Evolutionary conservation across 2,797 vertebrate genomes (phyloP), one percentile per base, ranked within the genome.

Genomic region (Spondyliosoma cantharus): DNA sequence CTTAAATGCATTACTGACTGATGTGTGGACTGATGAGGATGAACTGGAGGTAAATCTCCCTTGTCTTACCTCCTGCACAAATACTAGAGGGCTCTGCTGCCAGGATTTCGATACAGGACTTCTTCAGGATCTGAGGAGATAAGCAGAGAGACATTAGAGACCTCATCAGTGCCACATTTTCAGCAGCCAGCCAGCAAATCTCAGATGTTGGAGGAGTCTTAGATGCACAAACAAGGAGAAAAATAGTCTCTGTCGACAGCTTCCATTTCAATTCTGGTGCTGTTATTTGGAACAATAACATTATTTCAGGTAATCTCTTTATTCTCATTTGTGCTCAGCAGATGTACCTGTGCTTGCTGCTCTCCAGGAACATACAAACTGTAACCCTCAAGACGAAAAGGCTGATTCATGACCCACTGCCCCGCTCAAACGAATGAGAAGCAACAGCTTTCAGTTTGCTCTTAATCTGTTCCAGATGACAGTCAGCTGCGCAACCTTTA

Each of bases 101-200:
- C 86, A 99, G 94, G 88, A 99, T 99, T 94, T 99, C 98, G 4
- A 98, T 99, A 43, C 98, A 99, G 32, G 98, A 99, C 83, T 96
- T 99, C 94, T 97, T 98, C 76, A 99, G 88, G 88, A 99, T 99
- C 98, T 99, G 80, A 70, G 73, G 81, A 90, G 63, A 87, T 80
- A 9, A 85, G 49, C 70, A 88, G 53, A 83, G 73, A 75, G 12
- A 43, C 71, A 66, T 69, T 12, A 25, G 5, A 32, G 3, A 59
- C 19, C 3, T 74, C 8, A 27, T 16, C 37, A 25, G 2, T 29
- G 13, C 17, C 29, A 62, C 16, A 22, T 24, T 50, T 42, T 37
- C 22, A 45, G n/a, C 43, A 37, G 25, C 13, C 45, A 43, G 25
- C 1, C 13, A 53, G 20, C 14, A 49, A 42, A 62, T 20, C 14